A percentile compares a stretch with the other conserved stretches of the same genome.
These are phyloP conservation scores for Strigamia crassipes DNA, from an alignment of 2,888 invertebrate species.

Conservation along the genomic window DNA sequence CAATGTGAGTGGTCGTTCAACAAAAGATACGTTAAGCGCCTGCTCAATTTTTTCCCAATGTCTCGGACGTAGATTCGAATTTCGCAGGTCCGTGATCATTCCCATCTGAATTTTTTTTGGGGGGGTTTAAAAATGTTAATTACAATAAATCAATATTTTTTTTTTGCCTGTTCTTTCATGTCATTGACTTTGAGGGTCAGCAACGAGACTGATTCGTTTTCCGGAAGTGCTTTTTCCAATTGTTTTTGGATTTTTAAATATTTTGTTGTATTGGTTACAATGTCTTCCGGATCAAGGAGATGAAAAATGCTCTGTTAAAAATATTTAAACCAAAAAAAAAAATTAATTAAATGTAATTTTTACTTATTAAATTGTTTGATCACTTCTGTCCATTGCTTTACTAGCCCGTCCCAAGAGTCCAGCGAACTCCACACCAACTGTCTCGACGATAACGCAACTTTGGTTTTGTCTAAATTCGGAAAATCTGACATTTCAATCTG, in stretches of 20 bases:
- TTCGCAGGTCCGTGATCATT: conserved; percentile 77
- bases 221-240: conserved; percentile 81
- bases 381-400: conserved; percentile 69
- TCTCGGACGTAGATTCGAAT: conserved; percentile 75
- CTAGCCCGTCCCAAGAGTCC: conserved; percentile 72
- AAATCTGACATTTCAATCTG: conserved; percentile 81
- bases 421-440: conserved; percentile 79
- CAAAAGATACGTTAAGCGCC: conserved; percentile 73
- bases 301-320: conserved; percentile 62
- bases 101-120: conserved; percentile 66
- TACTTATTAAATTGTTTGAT: conserved; percentile 50
- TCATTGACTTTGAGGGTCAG: conserved; percentile 77
- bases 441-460: conserved; percentile 77
- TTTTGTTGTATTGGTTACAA: conserved; percentile 69
- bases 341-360: neutral
- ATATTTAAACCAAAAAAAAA: conserved; percentile 18
- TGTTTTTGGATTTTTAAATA: conserved; percentile 74
- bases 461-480: conserved; percentile 78
- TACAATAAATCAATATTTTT: conserved; percentile 44
- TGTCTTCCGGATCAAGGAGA: conserved; percentile 73
- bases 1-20: conserved; percentile 71
- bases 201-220: conserved; percentile 76
- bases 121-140: conserved; percentile 36
- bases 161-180: conserved; percentile 75
- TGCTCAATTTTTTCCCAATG: conserved; percentile 85